A percentile compares a stretch with the other conserved stretches of the same genome.
Conservation (phyloP, 2,888 invertebrate species). For the Spialia ferax region DNA sequence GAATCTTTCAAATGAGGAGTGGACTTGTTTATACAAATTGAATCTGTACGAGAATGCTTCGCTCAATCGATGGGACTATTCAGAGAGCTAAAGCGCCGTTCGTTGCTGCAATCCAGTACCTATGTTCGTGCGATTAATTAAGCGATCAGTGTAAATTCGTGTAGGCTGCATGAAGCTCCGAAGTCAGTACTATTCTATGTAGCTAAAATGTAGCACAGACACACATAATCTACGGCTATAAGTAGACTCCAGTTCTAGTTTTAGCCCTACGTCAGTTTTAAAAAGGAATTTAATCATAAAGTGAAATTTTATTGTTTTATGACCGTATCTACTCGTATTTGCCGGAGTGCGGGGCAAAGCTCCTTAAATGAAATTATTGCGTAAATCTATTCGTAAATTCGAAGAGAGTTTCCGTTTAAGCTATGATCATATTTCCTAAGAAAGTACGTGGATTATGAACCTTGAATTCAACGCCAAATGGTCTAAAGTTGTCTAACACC, state of each 20-base stretch:
- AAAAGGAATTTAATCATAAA: not conserved
- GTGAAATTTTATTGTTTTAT: not conserved
- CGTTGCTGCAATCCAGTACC: not conserved
- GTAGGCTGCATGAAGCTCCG: constrained; percentile 5
- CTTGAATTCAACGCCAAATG: not conserved
- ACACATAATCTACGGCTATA: not conserved
- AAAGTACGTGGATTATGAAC: not conserved
- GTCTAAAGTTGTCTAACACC: not conserved
- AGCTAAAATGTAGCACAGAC: constrained; percentile 2
- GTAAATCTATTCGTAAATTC: not conserved
- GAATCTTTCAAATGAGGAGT: not conserved
- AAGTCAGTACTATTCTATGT: not conserved
- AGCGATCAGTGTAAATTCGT: constrained; percentile 15
- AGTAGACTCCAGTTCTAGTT: not conserved
- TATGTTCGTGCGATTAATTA: not conserved
- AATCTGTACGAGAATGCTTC: not conserved
- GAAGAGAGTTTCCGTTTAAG: not conserved
- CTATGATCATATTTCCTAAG: not conserved
- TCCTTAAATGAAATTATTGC: too few relatives aligned
- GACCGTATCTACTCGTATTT: too few relatives aligned
- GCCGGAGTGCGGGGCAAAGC: not conserved
- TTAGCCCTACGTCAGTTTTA: not conserved
- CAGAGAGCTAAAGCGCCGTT: constrained; percentile 1
- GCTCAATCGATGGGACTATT: not conserved
- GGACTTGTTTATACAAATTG: not conserved